Evolutionary conservation across 2,113 vertebrate species (phyloP), one percentile per base, ranked within the genome.

Genomic region (Leptosomus discolor): DNA sequence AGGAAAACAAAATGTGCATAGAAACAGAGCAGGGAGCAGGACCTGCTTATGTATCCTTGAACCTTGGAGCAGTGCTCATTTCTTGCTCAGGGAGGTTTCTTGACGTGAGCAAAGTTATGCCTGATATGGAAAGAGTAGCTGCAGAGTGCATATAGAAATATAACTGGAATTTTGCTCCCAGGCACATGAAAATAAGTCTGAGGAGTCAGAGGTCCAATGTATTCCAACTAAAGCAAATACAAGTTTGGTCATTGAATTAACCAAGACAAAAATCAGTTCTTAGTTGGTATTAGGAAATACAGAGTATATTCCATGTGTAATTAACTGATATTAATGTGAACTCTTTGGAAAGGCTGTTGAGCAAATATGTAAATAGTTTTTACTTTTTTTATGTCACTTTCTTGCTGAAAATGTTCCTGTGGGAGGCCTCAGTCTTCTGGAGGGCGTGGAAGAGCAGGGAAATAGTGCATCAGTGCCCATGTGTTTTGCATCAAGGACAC

Each of bases 71-170:
- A 64, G 61, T 36, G 77, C 57, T 94, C 36, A 12, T 75, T 91
- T 95, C 87, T 93, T 91, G 85, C 93, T 93, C 74, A 56, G 65
- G 85, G 85, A 93, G 73, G 77, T 91, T 95, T 93, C 78, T 90
- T 81, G 83, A 84, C 0, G 0, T 67, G 91, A 70, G 14, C 43
- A 41, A 94, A 91, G 85, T 90, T 92, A 50, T 92, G 61, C 56
- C 89, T 75, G 36, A 71, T 71, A 68, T 30, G 69, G 87, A 68
- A 77, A 70, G 80, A 71, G 60, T 34, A 74, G 60, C 46, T 95
- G 83, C 46, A 61, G 83, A 74, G 51, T 77, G 64, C 57, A 61
- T 68, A 12, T 41, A 64, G 73, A 75, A 64, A 29, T 39, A 29
- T 36, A 78, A 83, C 77, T 56, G 65, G 34, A 89, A 71, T 89